These are phyloP conservation scores for Eclectus roratus DNA, from an alignment of 2,113 vertebrate genomes.

Conservation along the genomic window DNA sequence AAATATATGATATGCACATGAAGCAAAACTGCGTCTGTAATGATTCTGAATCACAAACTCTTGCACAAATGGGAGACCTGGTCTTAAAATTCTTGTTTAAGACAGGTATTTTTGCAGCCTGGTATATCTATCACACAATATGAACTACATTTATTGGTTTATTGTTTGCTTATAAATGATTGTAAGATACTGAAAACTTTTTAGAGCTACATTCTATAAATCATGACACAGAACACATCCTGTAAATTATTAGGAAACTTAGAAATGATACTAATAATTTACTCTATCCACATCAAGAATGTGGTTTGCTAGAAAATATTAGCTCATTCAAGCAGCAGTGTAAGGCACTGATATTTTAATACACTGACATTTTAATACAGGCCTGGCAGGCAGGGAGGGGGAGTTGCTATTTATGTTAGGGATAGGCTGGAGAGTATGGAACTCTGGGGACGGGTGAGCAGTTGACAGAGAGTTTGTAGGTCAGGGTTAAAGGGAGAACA, in stretches of 20 bases:
- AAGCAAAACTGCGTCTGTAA: not conserved
- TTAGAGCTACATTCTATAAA: not conserved
- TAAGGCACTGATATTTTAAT: not conserved
- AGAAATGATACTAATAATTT: not conserved
- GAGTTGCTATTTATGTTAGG: too few relatives aligned
- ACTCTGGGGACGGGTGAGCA: too few relatives aligned
- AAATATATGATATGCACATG: not conserved
- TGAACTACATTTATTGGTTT: not conserved
- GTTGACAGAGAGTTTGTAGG: too few relatives aligned
- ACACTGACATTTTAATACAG: not conserved
- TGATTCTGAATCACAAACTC: not conserved
- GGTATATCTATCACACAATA: not conserved
- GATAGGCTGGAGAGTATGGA: too few relatives aligned
- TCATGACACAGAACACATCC: not conserved
- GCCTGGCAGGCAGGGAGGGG: too few relatives aligned
- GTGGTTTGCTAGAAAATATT: not conserved
- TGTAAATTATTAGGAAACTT: not conserved
- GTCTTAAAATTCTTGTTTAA: not conserved
- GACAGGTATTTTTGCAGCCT: not conserved
- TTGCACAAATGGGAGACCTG: not conserved
- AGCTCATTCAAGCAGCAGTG: not conserved
- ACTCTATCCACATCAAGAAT: not conserved
- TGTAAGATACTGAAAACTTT: not conserved
- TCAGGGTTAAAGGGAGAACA: too few relatives aligned
- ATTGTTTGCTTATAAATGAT: not conserved